These are phyloP conservation scores for Rhadinocentrus ornatus DNA, from an alignment of 2,797 vertebrate genomes.

Conservation along the genomic window DNA sequence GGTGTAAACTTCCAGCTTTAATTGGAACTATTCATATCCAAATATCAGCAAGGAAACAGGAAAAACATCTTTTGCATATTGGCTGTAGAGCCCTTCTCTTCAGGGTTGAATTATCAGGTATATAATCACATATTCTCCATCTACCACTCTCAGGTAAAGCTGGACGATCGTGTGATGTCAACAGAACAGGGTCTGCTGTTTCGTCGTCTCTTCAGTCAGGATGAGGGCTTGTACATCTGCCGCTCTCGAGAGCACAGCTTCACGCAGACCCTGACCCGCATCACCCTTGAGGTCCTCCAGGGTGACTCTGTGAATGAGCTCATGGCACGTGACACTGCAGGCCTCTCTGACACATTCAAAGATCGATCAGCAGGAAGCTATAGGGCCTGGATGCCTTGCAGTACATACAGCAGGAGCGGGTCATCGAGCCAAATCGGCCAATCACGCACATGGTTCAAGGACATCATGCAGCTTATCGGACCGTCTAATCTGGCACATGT, in stretches of 20 bases:
- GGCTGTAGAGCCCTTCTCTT: neutral
- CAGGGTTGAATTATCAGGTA: neutral
- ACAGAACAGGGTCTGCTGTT: constrained; percentile 91
- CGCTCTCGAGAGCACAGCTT: constrained; percentile 90
- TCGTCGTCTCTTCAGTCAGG: constrained; percentile 85
- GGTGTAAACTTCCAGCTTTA: neutral
- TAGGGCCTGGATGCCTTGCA: constrained; percentile 77
- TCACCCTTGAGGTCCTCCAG: constrained; percentile 85
- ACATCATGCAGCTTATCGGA: constrained; percentile 92
- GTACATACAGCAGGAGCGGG: constrained; percentile 65
- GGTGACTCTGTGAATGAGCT: constrained; percentile 84
- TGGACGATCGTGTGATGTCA: constrained; percentile 88
- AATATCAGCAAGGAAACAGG: neutral
- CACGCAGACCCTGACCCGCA: constrained; percentile 86
- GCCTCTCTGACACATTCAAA: constrained; percentile 57
- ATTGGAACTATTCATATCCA: neutral
- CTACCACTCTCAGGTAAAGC: constrained; percentile 85
- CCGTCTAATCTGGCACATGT: constrained; percentile 86
- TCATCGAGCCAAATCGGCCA: constrained; percentile 66
- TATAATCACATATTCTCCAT: constrained; percentile 1
- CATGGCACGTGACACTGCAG: constrained; percentile 60
- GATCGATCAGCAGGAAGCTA: constrained; percentile 51
- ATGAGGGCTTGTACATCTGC: constrained; percentile 89
- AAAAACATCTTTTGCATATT: neutral
- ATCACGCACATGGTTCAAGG: constrained; percentile 90